Conservation (phyloP, 2,888 invertebrate genomes). For the Baronia brevicornis region DNA sequence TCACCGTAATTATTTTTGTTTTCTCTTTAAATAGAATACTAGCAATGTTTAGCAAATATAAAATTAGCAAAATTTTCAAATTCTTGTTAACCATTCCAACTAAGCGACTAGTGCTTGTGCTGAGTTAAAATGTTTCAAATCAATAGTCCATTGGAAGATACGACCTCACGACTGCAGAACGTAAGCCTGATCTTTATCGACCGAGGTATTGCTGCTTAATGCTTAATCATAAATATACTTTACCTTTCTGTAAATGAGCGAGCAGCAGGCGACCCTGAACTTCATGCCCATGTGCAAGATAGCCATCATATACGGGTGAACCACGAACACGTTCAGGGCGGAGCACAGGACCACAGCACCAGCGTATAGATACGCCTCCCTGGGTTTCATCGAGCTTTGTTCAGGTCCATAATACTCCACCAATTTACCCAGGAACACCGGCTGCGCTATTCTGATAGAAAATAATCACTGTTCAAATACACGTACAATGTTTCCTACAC, state of each 20-base stretch:
- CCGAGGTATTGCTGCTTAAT: too few species aligned
- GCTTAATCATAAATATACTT: too few species aligned
- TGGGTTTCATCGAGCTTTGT: conserved; percentile 35
- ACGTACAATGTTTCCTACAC: conserved; percentile 13
- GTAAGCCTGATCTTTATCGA: too few species aligned
- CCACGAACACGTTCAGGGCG: conserved; percentile 83
- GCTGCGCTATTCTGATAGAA: conserved; percentile 75
- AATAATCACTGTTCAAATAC: conserved; percentile 12
- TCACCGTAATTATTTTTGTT: too few species aligned
- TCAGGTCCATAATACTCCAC: conserved; percentile 76
- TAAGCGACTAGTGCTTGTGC: too few species aligned
- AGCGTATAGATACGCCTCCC: conserved; percentile 85
- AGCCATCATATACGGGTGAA: conserved; percentile 93
- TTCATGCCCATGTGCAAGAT: conserved; percentile 89
- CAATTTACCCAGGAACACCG: conserved; percentile 78
- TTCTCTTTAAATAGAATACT: too few species aligned
- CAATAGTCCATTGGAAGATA: too few species aligned
- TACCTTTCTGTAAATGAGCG: conserved; percentile 87
- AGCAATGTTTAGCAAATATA: too few species aligned
- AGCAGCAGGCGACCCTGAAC: conserved; percentile 86
- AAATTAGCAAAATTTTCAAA: too few species aligned
- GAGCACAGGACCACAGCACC: conserved; percentile 83
- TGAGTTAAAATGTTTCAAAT: too few species aligned
- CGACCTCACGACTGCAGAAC: too few species aligned
- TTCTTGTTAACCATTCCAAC: too few species aligned